Evolutionary conservation across 2,113 vertebrate genomes (phyloP), one percentile per base, ranked within the genome.

Genomic region (Narcine bancroftii): DNA sequence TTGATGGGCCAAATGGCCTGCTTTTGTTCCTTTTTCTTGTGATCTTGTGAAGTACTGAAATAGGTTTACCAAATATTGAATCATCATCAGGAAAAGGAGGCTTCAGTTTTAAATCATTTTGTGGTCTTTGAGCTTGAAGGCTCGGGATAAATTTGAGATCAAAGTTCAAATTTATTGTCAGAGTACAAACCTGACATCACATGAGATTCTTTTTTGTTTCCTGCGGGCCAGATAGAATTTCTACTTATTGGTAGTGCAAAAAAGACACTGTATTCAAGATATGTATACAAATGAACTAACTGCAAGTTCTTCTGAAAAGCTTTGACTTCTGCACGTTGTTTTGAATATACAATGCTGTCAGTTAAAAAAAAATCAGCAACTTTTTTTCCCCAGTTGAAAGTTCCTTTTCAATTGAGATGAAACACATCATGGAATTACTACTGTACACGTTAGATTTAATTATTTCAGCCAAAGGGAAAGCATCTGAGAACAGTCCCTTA

Each of bases 281-380:
- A n/a, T n/a, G n/a, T n/a, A n/a, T n/a, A n/a, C n/a, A n/a, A n/a
- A n/a, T n/a, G n/a, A n/a, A n/a, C n/a, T n/a, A n/a, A 87, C 81
- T 60, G 33, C 53, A 60, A 33, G 33, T 60, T 36, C 81, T 87
- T 87, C 81, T 87, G 53, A 87, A 60, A 87, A 87, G 17, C 81
- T 87, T 63, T 36, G 15, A 24, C 81, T 56, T 56, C 17, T 56
- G 13, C 33, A 85, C 56, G 77, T 9, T 60, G 81, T 60, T 85
- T 85, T 85, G 33, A n/a, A 60, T 17, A 63, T 87, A 36, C 53
- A 87, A 19, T n/a, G 5, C 36, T 56, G 53, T n/a, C 53, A 60
- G 53, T 53, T 66, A 21, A 21, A 56, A 85, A 79, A 36, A 85
- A 56, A 85, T 56, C 79, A 45, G 1, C 42, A 56, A 83, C 29